Base-by-base conservation (phyloP, 92 coral and sea anemone species). In the Galaxea fascicularis region DNA sequence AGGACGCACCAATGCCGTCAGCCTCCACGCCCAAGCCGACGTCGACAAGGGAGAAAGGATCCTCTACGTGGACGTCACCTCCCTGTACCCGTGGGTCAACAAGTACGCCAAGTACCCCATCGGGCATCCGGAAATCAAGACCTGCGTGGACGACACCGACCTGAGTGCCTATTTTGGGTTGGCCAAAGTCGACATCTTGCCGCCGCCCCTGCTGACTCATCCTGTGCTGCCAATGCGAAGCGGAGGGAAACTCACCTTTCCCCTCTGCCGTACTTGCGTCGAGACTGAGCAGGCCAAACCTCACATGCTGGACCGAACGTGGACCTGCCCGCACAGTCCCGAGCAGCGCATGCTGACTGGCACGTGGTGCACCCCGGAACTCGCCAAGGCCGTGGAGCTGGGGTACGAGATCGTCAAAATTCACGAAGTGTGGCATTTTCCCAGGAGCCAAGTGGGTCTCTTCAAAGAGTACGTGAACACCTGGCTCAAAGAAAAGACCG, bases 151-250 rank as follows among this genome's bases (percentile, higher is more conserved):
- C 35, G 56, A 51, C 46, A 7, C 31, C 53, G 21, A 66, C 45
- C 4, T 78, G 70, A n/a, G 49, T 41, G 35, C n/a, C 26, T 78
- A 86, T 46, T 77, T 78, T 25, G 90, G 85, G 4, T 44, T 86
- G 66, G 35, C 78, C 4, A 65, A 86, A 16, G 78, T 85, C 45
- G 58, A 80, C 0, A 73, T 86, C 52, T 68, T 86, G 16, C 90
- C 90, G 7, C 86, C 79, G 4, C 58, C 76, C 15, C 54, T 62
- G n/a, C 31, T 66, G 7, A 78, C 68, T 54, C 86, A 78, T 31
- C 90, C 90, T 21, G 79, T 78, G 24, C 56, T 86, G 0, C 90
- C 85, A 22, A 78, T 65, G 74, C 71, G 41, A 11, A 65, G n/a
- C n/a, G n/a, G n/a, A 5, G 7, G 51, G n/a, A n/a, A n/a, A n/a